Evolutionary conservation across 2,797 vertebrate species (phyloP), one percentile per base, ranked within the genome.

Genomic region (Liasis olivaceus): DNA sequence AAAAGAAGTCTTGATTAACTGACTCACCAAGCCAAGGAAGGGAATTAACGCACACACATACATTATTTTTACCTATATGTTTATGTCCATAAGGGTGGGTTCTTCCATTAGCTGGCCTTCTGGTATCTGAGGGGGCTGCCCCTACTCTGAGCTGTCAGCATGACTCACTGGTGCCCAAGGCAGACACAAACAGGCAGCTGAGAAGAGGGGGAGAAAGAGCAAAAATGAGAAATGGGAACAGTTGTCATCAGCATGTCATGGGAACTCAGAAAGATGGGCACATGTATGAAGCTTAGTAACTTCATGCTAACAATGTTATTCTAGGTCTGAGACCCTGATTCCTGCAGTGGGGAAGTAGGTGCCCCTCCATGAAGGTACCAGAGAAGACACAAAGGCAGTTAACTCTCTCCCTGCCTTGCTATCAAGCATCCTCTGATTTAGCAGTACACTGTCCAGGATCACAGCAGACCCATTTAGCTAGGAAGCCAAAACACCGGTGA

Each of bases 81-180:
- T n/a, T 94, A 95, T 28, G 0, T 91, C 92, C 92, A 0, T 90
- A 95, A 93, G 47, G 47, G 96, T 93, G 96, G 95, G 96, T 95
- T 93, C 92, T 92, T 54, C 51, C 51, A 54, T 54, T 7, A 91
- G 95, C 94, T 97, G 97, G 96, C 97, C 96, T 97, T 96, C 97
- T 91, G 0, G 95, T 95, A 94, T 92, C 93, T 97, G 97, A 97
- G 97, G 96, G 97, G 97, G 97, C 95, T 95, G 94, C 95, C 95
- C 96, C 8, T 84, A 89, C 59, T 92, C 95, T 95, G 95, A 93
- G 96, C 94, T 97, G 96, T 93, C 97, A 15, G 94, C 89, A 95
- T 97, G 97, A 97, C 96, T 97, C 97, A 97, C 96, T 95, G 96
- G 96, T 94, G 91, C 2, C 92, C 85, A 93, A 91, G 87, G 95